These are phyloP conservation scores for Eupleurogrammus muticus DNA, from an alignment of 2,797 vertebrate species.

Conservation along the genomic window DNA sequence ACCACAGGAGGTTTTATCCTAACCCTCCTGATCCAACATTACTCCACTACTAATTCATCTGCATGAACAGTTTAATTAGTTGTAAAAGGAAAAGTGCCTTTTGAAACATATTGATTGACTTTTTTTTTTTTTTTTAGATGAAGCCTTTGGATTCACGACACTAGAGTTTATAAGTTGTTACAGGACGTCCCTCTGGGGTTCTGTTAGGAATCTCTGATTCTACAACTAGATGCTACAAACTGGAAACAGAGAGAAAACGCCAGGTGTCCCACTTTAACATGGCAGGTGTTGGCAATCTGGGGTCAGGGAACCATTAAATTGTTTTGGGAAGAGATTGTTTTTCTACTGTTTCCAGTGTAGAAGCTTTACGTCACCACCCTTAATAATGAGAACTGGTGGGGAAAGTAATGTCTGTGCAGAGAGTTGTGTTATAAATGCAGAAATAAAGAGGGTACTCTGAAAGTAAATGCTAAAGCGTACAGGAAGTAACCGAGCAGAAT, in stretches of 20 bases:
- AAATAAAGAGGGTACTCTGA: too few relatives aligned
- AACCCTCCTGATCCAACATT: background rate
- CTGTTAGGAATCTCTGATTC: background rate
- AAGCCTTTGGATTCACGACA: background rate
- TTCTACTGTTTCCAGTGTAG: conserved; percentile 22
- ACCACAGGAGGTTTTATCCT: background rate
- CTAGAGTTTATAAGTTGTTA: background rate
- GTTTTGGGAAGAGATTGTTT: conserved; percentile 41
- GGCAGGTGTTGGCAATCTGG: conserved; percentile 5
- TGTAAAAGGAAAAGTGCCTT: background rate
- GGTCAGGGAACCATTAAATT: conserved; percentile 55
- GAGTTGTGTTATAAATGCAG: too few relatives aligned
- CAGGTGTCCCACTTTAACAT: conserved; percentile 26
- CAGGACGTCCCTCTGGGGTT: background rate
- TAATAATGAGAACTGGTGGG: too few relatives aligned
- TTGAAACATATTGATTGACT: background rate
- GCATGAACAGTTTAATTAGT: too few relatives aligned
- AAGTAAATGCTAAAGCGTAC: too few relatives aligned
- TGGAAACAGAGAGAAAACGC: background rate
- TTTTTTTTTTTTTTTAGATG: background rate
- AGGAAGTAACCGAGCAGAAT: too few relatives aligned
- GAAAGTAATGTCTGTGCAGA: too few relatives aligned
- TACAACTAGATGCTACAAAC: background rate
- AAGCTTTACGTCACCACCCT: conserved; percentile 49
- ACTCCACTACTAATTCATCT: background rate